These are phyloP conservation scores for Tiaroga cobitis DNA, from an alignment of 2,797 vertebrate species.

Conservation along the genomic window DNA sequence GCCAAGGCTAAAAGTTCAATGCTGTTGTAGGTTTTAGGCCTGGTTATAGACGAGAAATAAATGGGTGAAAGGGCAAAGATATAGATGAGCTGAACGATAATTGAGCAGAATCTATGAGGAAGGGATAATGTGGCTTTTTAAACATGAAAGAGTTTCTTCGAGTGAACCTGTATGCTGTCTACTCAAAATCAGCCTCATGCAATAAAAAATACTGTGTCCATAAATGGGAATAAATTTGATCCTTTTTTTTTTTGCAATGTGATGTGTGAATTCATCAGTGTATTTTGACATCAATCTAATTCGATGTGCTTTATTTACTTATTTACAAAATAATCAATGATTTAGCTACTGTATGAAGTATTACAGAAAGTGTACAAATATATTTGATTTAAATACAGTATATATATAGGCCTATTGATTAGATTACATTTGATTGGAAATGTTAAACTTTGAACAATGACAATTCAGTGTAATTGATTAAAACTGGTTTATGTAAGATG, in stretches of 20 bases:
- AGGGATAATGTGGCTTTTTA: constrained; percentile 8
- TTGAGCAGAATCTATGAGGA: constrained; percentile 13
- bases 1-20: constrained; percentile 45
- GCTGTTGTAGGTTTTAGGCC: constrained; percentile 28
- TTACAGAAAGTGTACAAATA: neutral
- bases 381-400: too few relatives aligned
- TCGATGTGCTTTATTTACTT: neutral
- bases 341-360: neutral
- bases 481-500: neutral
- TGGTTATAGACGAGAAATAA: constrained; percentile 9
- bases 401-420: neutral
- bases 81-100: constrained; percentile 9
- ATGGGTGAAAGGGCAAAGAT: neutral
- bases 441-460: neutral
- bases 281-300: neutral
- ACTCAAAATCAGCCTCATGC: neutral
- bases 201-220: neutral
- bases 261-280: neutral
- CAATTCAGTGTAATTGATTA: neutral
- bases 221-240: neutral
- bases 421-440: neutral
- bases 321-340: neutral
- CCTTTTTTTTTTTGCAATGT: neutral
- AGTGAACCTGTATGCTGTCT: neutral
- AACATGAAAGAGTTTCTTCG: neutral